Evolutionary conservation across 2,888 invertebrate species (phyloP), one percentile per base, ranked within the genome.

Genomic region (Cetonia aurata): DNA sequence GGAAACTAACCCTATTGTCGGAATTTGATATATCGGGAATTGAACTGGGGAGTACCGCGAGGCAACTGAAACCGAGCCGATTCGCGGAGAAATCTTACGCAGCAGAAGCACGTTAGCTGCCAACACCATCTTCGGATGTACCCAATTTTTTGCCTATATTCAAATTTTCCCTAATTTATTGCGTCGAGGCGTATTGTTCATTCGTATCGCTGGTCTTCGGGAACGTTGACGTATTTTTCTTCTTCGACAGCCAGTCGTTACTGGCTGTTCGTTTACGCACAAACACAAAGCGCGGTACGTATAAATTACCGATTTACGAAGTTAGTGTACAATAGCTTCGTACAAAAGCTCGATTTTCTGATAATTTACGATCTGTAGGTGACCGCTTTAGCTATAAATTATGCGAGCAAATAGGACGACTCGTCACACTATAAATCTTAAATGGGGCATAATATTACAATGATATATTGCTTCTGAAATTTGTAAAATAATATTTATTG

Each of bases 1-100:
- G 56, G 69, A 75, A 76, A 74, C 75, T 76, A 77, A 77, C 74
- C 74, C 74, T 72, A 75, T 77, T 76, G 77, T 75, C 74, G 71
- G 71, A 73, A 73, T 74, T 75, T 75, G 75, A 77, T 75, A 75
- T 75, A 75, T 74, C 60, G 67, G 67, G 72, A 72, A 70, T 72
- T 55, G 52, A 70, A 69, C 55, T 25, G 41, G 50, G 15, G 52
- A 41, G 55, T 12, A 67, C 46, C 44, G 31, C 46, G 25, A 37
- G 44, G 33, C 62, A 67, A 55, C 67, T 25, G 56, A 56, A 67
- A 67, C 55, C 67, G 67, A 53, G 15, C 31, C 25, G 25, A 13
- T 46, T 46, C 9, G n/a, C 56, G 48, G 17, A 8, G 62, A 48
- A 62, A 48, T 62, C 33, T 33, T 17, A 15, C 15, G 25, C 13